phyloP scores from a whole-genome alignment of 2,888 invertebrate species.

The Hedya salicella region DNA sequence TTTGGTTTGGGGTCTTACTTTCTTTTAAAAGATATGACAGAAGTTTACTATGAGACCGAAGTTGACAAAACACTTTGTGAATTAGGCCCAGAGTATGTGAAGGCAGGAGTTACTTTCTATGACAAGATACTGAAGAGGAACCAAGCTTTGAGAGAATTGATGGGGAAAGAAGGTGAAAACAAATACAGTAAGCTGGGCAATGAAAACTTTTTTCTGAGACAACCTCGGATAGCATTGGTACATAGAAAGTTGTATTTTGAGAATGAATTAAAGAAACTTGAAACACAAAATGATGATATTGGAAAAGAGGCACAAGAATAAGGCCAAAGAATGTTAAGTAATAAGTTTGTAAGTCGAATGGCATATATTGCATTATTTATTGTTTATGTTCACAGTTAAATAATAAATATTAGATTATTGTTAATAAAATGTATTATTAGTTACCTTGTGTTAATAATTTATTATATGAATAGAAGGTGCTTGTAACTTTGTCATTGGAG shows the following conservation, averaged over 20 bases:
- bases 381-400: background rate
- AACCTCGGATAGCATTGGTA: constrained; percentile 87
- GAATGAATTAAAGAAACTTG: constrained; percentile 69
- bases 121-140: constrained; percentile 89
- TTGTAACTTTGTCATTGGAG: no score
- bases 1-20: constrained; percentile 86
- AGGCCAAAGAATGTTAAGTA: background rate
- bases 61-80: constrained; percentile 87
- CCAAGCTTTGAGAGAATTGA: constrained; percentile 87
- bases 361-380: background rate
- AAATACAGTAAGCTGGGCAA: constrained; percentile 89
- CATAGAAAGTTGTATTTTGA: constrained; percentile 88
- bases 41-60: constrained; percentile 85
- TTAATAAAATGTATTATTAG: background rate
- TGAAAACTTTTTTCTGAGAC: constrained; percentile 87
- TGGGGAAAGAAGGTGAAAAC: constrained; percentile 86
- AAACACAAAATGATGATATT: constrained; percentile 41
- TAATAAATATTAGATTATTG: background rate
- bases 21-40: constrained; percentile 87
- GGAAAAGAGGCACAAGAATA: constrained; percentile 21
- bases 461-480: no score
- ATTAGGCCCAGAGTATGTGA: constrained; percentile 86
- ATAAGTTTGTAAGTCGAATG: background rate
- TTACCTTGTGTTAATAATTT: no score
- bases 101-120: constrained; percentile 92